phyloP scores from a whole-genome alignment of 2,113 vertebrate species.

The Oxyruncus cristatus region DNA sequence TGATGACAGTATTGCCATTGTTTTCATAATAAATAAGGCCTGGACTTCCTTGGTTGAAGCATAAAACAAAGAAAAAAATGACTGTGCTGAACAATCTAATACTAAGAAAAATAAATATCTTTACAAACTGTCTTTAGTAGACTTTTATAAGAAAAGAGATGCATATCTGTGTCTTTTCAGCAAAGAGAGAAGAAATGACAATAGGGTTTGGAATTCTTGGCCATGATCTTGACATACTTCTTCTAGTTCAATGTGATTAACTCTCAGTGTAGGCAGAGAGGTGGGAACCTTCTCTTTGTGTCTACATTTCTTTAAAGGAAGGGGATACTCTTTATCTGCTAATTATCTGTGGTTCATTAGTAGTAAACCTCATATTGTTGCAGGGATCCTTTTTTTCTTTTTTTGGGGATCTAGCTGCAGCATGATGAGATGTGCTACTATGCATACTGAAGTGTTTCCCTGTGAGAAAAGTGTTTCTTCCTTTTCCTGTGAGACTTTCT shows the following conservation, averaged over 20 bases:
- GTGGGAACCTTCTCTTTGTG: neutral
- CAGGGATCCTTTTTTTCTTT: neutral
- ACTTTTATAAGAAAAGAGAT: neutral
- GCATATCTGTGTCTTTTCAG: neutral
- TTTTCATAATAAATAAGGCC: neutral
- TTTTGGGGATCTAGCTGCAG: neutral
- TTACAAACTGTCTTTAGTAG: neutral
- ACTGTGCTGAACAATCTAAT: neutral
- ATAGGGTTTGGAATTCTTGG: neutral
- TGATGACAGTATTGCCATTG: neutral
- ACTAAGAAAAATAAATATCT: neutral
- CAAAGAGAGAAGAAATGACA: neutral
- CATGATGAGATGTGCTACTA: neutral
- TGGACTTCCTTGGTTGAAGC: neutral
- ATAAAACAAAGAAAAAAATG: neutral
- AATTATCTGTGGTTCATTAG: fast-evolving
- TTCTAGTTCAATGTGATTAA: neutral
- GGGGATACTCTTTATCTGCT: neutral
- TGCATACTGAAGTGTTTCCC: neutral
- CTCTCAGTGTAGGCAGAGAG: neutral
- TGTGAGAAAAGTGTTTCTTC: neutral
- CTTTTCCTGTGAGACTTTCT: neutral
- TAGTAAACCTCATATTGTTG: neutral
- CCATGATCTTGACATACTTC: fast-evolving
- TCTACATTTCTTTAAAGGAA: neutral